phyloP scores from a whole-genome alignment of 2,113 vertebrate genomes.

The Chaetodon auriga region DNA sequence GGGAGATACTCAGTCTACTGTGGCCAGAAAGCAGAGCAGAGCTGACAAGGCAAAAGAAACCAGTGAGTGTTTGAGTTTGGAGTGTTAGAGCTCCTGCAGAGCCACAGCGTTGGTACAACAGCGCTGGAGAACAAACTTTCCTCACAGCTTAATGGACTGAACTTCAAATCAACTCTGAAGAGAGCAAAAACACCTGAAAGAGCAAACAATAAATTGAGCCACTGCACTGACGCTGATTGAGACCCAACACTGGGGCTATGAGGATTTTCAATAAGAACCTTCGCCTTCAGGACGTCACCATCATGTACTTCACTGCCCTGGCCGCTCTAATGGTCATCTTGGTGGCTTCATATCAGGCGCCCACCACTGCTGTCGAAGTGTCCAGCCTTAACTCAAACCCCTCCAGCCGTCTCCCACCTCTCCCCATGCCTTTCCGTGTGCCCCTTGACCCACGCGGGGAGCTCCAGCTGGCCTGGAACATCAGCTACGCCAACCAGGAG shows the following conservation, averaged over 20 bases:
- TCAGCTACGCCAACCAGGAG: constrained; percentile 87
- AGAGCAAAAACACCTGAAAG: background rate
- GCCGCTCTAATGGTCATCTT: constrained; percentile 90
- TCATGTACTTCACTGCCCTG: constrained; percentile 92
- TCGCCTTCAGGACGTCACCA: constrained; percentile 86
- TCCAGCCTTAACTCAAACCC: background rate
- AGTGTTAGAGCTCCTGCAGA: constrained; percentile 7
- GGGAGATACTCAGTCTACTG: constrained; percentile 13
- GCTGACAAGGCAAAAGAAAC: constrained; percentile 14
- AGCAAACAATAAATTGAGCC: background rate
- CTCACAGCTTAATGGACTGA: constrained; percentile 12
- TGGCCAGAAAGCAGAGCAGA: constrained; percentile 25
- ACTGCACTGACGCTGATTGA: background rate
- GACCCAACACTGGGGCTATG: constrained; percentile 54
- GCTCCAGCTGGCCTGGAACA: constrained; percentile 92
- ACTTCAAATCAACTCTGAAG: constrained; percentile 16
- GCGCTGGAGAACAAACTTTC: constrained; percentile 6
- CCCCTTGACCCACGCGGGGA: constrained; percentile 88
- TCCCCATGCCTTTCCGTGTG: constrained; percentile 87
- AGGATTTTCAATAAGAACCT: constrained; percentile 79
- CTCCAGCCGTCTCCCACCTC: constrained; percentile 40
- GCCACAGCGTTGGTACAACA: background rate
- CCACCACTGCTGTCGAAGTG: constrained; percentile 20
- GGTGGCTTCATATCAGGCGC: constrained; percentile 90
- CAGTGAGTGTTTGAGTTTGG: constrained; percentile 10